phyloP scores from a whole-genome alignment of 2,888 invertebrate genomes.

The Poecilobothrus nobilitatus region DNA sequence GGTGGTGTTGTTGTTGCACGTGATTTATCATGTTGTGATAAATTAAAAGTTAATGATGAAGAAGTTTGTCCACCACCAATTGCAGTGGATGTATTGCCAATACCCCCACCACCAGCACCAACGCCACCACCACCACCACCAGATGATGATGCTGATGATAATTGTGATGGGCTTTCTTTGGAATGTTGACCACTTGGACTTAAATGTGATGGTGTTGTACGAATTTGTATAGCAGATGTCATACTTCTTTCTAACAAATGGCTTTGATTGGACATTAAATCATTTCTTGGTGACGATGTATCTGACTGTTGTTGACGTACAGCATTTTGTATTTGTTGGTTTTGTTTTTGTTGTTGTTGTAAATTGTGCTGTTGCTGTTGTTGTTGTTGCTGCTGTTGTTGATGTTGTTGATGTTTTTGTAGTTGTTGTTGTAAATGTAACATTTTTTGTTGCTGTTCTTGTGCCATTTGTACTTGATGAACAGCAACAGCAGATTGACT shows the following conservation, averaged over 20 bases:
- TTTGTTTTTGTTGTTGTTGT: neutral
- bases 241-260: slow-evolving; percentile 33
- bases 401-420: slow-evolving; percentile 22
- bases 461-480: slow-evolving; percentile 20
- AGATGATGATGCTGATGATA: slow-evolving; percentile 3
- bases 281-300: slow-evolving; percentile 22
- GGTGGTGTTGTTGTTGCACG: slow-evolving; percentile 16
- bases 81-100: neutral
- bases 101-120: slow-evolving; percentile 15
- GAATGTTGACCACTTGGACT: slow-evolving; percentile 22
- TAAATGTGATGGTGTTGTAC: slow-evolving; percentile 23
- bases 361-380: neutral
- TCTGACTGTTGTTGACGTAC: slow-evolving; percentile 21
- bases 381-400: slow-evolving; percentile 16
- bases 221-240: slow-evolving; percentile 31
- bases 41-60: slow-evolving; percentile 14
- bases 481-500: slow-evolving; percentile 21
- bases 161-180: slow-evolving; percentile 5
- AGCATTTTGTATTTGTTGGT: neutral
- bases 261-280: slow-evolving; percentile 18
- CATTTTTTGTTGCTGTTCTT: slow-evolving; percentile 7
- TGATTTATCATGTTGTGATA: slow-evolving; percentile 14
- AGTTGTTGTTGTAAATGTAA: slow-evolving; percentile 21
- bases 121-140: slow-evolving; percentile 18
- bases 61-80: slow-evolving; percentile 9